Conservation (phyloP, 2,888 invertebrate genomes). For the Ophioninae sp. region DNA sequence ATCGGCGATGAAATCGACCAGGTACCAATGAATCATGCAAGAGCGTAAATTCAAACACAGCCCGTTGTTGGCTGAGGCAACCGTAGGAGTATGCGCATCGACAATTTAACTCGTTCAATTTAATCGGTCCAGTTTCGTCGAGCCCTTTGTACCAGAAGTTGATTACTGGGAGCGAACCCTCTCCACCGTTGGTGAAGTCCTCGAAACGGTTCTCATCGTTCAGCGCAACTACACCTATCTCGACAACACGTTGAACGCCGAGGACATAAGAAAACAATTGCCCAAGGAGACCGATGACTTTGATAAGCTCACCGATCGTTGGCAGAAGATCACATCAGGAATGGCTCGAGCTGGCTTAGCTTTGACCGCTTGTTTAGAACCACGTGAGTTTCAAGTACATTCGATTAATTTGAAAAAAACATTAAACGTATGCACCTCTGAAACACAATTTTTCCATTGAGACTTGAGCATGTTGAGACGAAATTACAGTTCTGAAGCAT, state of each 20-base stretch:
- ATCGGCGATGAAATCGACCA: constrained; percentile 93
- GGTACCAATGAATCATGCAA: constrained; percentile 73
- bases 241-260: constrained; percentile 93
- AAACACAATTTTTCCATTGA: neutral
- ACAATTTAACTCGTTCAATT: constrained; percentile 29
- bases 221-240: constrained; percentile 94
- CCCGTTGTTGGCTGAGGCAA: constrained; percentile 14
- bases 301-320: constrained; percentile 85
- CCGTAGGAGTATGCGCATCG: constrained; percentile 21
- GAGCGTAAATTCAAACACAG: constrained; percentile 13
- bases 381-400: constrained; percentile 78
- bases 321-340: constrained; percentile 71
- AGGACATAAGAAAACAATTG: constrained; percentile 92
- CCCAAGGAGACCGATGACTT: constrained; percentile 90
- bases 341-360: constrained; percentile 70
- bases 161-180: constrained; percentile 94
- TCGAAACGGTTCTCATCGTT: constrained; percentile 90
- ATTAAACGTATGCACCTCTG: neutral
- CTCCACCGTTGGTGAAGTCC: constrained; percentile 90
- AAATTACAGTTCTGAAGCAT: neutral
- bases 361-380: constrained; percentile 72
- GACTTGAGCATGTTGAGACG: neutral
- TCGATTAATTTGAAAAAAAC: neutral
- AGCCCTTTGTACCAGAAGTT: constrained; percentile 91
- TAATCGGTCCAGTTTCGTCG: constrained; percentile 85